Percentiles rank a stretch among this genome's conserved stretches.
phyloP scores from a whole-genome alignment of 2,113 vertebrate genomes.

The Platanista minor region DNA sequence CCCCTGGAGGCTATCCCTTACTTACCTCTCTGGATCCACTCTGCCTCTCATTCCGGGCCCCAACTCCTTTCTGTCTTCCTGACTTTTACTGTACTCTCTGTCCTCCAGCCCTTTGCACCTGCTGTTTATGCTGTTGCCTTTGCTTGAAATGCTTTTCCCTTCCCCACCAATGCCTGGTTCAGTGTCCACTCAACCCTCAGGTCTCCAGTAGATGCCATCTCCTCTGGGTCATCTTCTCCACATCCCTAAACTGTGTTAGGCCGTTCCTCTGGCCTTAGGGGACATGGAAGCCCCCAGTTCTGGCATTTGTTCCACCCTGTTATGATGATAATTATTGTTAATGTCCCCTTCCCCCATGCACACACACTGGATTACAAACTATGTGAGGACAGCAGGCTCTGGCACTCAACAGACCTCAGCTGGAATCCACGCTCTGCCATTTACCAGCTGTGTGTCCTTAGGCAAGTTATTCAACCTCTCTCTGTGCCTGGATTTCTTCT shows the following conservation, averaged over 20 bases:
- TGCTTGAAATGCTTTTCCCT: not conserved
- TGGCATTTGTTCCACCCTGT: accelerated
- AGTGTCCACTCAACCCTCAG: not conserved
- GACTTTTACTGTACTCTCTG: not conserved
- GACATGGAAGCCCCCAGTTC: not conserved
- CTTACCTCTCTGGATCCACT: accelerated
- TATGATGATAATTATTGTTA: not conserved
- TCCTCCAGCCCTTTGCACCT: not conserved
- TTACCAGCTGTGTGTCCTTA: not conserved
- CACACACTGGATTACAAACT: not conserved
- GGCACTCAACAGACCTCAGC: not conserved
- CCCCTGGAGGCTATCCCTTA: not conserved
- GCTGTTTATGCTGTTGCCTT: not conserved
- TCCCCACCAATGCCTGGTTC: not conserved
- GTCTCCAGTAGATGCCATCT: not conserved
- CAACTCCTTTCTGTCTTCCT: not conserved
- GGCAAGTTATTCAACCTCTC: not conserved
- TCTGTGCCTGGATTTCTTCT: not conserved
- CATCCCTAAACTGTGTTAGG: no score
- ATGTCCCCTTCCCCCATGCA: not conserved
- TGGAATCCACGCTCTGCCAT: not conserved
- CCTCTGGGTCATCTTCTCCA: not conserved
- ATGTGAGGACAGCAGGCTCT: accelerated
- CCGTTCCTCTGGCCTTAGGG: not conserved
- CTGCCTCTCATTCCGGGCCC: not conserved